Evolutionary conservation across 2,888 invertebrate genomes (phyloP).

Genomic region (Drosophila macrospina): DNA sequence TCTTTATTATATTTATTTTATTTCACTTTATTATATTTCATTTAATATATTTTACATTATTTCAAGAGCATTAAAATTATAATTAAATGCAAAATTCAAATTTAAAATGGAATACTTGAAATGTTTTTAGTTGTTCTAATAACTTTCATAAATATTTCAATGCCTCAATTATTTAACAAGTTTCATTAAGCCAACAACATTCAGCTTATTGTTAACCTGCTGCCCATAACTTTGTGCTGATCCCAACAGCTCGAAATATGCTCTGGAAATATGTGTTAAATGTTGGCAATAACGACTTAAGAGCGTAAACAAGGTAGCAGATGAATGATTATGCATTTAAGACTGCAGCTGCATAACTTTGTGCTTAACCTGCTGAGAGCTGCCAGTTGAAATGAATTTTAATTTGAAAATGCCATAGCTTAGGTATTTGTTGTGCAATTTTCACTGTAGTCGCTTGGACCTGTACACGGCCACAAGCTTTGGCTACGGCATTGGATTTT

Average conservation of each 20-base stretch:
- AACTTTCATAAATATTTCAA: no score
- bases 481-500: constrained; percentile 19
- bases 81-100: no score
- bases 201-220: neutral
- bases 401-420: constrained; percentile 23
- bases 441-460: constrained; percentile 42
- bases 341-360: neutral
- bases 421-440: constrained; percentile 15
- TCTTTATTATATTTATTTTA: no score
- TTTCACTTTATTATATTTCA: no score
- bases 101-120: no score
- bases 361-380: neutral
- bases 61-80: no score
- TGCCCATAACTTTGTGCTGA: no score
- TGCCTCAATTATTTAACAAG: neutral
- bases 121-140: no score
- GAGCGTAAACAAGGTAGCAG: neutral
- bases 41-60: no score
- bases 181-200: neutral
- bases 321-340: neutral
- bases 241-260: neutral
- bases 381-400: constrained; percentile 17
- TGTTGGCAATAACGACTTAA: neutral
- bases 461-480: neutral
- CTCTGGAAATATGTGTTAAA: neutral